Base-by-base conservation (phyloP, 2,113 vertebrate genomes). In the Nibea albiflora region DNA sequence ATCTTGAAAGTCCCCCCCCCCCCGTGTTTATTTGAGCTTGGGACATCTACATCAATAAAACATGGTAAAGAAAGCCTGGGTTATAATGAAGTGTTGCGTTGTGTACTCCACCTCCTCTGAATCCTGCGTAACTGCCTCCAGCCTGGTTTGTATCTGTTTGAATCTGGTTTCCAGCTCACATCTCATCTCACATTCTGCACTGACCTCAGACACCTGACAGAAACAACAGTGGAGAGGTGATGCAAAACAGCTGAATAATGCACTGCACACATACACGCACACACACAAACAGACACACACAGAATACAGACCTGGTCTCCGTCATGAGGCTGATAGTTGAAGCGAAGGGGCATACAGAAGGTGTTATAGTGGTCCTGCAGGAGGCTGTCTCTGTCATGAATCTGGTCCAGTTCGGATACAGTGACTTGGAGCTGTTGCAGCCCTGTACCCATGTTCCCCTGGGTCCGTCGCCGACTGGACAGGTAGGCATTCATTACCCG, bases 241-340 rank as follows among this genome's bases (percentile, higher is more conserved):
- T 49, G 35, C 17, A 4, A 44, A 75, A 39, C 31, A n/a, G 8
- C 58, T 1, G 17, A 62, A 42, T 26, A 53, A 24, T 20, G 42
- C 7, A 16, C 24, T 20, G 6, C 15, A 20, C 28, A 52, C n/a
- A 69, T n/a, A 75, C 16, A 66, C n/a, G 73, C 16, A 46, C 24
- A 68, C 22, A 76, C 15, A 49, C 20, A 69, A 16, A 75, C 16
- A 50, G 16, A 75, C 16, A 50, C 24, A 68, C 22, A 76, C 15
- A 49, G 69, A 56, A 62, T 2, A 47, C 81, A 11, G 50, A 97
- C 97, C 96, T 96, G 94, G 88, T 98, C 97, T 2, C 95, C 96
- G 2, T 97, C 96, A 0, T 98, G 96, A 2, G 97, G 96, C 67
- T 96, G 96, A 88, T 96, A 97, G 73, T 95, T 93, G 73, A 98